Conservation (phyloP, 2,113 vertebrate genomes). For the Ceratotherium simum region DNA sequence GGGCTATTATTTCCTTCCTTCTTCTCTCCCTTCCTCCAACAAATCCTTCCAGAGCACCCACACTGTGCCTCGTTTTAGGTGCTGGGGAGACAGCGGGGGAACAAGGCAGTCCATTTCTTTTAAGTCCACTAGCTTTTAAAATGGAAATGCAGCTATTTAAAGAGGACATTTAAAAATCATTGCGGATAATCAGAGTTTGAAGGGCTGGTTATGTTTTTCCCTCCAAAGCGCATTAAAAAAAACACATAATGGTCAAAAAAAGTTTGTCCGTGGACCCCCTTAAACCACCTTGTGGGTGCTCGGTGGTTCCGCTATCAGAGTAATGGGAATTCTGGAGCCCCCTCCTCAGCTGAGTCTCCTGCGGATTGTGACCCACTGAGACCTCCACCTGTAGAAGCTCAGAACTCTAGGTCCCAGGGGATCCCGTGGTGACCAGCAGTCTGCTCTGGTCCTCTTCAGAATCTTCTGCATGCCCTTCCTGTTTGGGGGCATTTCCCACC, state of each 20-base stretch:
- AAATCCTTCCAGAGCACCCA: neutral
- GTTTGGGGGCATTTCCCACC: neutral
- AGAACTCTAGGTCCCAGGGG: neutral
- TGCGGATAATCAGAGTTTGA: neutral
- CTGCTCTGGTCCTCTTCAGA: neutral
- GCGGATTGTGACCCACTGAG: neutral
- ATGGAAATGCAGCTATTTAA: neutral
- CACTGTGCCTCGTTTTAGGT: neutral
- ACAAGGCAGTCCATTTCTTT: neutral
- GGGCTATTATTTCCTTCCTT: neutral
- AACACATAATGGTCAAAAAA: neutral
- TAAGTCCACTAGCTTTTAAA: neutral
- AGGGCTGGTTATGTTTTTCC: neutral
- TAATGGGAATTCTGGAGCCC: neutral
- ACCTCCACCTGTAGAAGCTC: neutral
- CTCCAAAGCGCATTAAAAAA: neutral
- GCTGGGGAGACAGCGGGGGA: neutral
- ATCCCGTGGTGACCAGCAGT: neutral
- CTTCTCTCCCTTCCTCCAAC: neutral
- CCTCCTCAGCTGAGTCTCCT: neutral
- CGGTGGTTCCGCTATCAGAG: neutral
- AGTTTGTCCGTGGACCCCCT: neutral
- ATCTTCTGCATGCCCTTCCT: neutral
- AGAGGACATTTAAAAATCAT: neutral
- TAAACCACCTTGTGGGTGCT: neutral